phyloP scores from a whole-genome alignment of 2,888 invertebrate genomes.

The Eristalis tenax region DNA sequence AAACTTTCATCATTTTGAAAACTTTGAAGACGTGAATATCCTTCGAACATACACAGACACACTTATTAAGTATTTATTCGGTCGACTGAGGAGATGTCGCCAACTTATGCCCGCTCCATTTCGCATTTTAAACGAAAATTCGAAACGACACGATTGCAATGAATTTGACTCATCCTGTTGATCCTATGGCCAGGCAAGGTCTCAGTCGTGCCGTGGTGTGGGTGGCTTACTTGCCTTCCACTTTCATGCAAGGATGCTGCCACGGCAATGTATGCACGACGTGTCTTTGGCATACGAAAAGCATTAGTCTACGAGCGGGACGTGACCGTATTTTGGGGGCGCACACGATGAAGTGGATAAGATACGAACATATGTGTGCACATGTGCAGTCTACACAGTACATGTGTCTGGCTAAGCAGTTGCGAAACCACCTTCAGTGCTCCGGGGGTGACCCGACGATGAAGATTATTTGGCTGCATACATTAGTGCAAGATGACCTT shows the following conservation, averaged over 20 bases:
- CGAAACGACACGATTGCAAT: constrained; percentile 14
- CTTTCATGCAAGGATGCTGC: background rate
- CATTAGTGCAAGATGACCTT: background rate
- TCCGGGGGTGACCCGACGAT: background rate
- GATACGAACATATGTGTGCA: background rate
- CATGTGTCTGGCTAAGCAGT: background rate
- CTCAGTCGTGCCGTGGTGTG: background rate
- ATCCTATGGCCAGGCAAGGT: background rate
- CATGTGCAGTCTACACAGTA: no score
- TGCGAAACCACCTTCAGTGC: background rate
- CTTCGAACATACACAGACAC: background rate
- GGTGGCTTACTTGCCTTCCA: background rate
- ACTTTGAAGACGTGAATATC: background rate
- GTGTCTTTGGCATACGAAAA: background rate
- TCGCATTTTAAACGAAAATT: constrained; percentile 29
- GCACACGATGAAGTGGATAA: constrained; percentile 14
- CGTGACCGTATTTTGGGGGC: constrained; percentile 5
- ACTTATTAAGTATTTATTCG: constrained; percentile 19
- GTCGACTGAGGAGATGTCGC: background rate
- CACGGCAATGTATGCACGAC: background rate
- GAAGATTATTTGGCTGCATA: background rate
- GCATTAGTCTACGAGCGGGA: background rate
- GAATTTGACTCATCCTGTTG: constrained; percentile 11
- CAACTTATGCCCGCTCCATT: constrained; percentile 3
- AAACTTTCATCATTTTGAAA: background rate